Base-by-base conservation (phyloP, 2,113 vertebrate genomes). In the Myrmophylax atrothorax region DNA sequence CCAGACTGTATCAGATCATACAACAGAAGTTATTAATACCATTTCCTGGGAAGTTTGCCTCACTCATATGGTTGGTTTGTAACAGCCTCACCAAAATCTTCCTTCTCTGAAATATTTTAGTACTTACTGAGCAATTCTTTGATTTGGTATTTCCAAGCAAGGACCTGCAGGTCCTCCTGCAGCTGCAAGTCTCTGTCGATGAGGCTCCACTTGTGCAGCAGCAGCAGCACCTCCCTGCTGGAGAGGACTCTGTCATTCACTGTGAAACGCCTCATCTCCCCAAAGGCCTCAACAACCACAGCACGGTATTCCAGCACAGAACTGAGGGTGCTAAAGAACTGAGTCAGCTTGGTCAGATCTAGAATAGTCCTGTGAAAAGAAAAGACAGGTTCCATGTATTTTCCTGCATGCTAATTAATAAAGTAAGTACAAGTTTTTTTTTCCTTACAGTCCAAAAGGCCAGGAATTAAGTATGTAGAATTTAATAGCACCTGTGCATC, bases 101-200 rank as follows among this genome's bases (percentile, higher is more conserved):
- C 38, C 31, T 59, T 29, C 67, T 38, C 58, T 49, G 35, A 78
- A 87, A n/a, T n/a, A 35, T 26, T 22, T 60, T 2, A 50, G 40
- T 69, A 98, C 99, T 99, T 97, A 99, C 99, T 98, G 62, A 98
- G 93, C 50, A 99, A 56, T 49, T 98, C 98, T 95, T 96, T 98
- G 84, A 98, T 68, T 60, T 95, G 97, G 95, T 97, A 95, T 62
- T 98, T 98, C 76, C 99, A 97, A 63, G 96, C 94, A 49, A 98
- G 37, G 7, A 84, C 55, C 59, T 98, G 98, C 82, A 99, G 79
- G 37, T 96, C 97, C 47, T 97, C 85, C 11, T 98, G 98, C 14
- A 99, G 97, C 5, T 83, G 62, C 14, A 60, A 29, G 73, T 98
- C 97, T 35, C 68, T 96, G 62, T 96, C 93, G 1, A 98, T 31